These are phyloP conservation scores for Phalera bucephala DNA, from an alignment of 2,888 invertebrate species.

Conservation along the genomic window DNA sequence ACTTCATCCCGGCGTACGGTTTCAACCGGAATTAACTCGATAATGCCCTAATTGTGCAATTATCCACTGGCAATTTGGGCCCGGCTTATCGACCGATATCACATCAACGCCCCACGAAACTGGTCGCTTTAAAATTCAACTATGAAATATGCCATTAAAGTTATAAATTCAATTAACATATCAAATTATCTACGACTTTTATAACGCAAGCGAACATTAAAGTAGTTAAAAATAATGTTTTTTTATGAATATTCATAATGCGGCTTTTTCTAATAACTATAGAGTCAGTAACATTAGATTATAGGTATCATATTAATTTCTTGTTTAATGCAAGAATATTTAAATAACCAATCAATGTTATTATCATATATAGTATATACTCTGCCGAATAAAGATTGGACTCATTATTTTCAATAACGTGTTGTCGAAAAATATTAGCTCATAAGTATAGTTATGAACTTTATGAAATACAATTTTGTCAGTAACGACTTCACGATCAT, in stretches of 20 bases:
- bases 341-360: constrained; percentile 39
- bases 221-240: background rate
- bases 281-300: background rate
- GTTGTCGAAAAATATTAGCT: constrained; percentile 78
- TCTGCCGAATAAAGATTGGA: constrained; percentile 37
- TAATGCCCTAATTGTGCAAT: constrained; percentile 79
- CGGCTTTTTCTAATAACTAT: background rate
- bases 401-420: constrained; percentile 71
- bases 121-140: constrained; percentile 28
- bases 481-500: constrained; percentile 78
- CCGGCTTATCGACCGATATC: constrained; percentile 52
- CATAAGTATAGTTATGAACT: constrained; percentile 79
- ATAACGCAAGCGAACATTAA: background rate
- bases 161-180: background rate
- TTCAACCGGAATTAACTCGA: constrained; percentile 77
- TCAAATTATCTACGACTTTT: too few relatives aligned
- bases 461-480: constrained; percentile 80
- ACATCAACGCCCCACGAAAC: constrained; percentile 31
- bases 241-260: background rate
- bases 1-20: constrained; percentile 50
- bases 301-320: background rate
- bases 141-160: constrained; percentile 7
- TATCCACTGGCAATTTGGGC: constrained; percentile 68
- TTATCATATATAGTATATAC: constrained; percentile 24
- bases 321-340: too few relatives aligned